phyloP scores from a whole-genome alignment of 2,797 vertebrate genomes.

The Paramormyrops hopkinsi region DNA sequence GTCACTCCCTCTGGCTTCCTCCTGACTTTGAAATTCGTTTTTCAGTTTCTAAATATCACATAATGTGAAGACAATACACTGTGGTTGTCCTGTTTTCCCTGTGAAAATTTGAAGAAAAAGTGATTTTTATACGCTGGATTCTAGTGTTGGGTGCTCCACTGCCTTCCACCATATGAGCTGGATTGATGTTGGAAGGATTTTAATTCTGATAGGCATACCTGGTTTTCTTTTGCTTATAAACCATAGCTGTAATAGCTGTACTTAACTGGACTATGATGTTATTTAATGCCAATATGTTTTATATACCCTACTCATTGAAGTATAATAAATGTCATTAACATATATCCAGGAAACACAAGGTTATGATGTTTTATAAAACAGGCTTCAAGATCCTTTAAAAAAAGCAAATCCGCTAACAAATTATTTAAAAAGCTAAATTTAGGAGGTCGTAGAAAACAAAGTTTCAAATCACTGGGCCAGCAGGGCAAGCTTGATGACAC shows the following conservation, averaged over 20 bases:
- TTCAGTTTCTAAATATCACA: background rate
- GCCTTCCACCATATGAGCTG: background rate
- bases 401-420: constrained; percentile 33
- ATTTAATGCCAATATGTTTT: background rate
- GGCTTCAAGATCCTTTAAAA: constrained; percentile 39
- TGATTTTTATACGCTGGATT: background rate
- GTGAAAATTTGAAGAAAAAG: background rate
- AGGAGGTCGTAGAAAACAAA: constrained; percentile 34
- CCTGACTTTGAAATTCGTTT: background rate
- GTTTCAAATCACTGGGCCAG: constrained; percentile 19
- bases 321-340: constrained; percentile 27
- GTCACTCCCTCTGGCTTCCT: background rate
- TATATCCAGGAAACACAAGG: constrained; percentile 21
- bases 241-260: background rate
- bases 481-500: constrained; percentile 43
- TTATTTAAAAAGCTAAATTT: constrained; percentile 40
- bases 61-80: background rate
- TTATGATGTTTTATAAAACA: constrained; percentile 34
- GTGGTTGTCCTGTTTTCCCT: background rate
- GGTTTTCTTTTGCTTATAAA: background rate
- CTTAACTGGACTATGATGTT: background rate
- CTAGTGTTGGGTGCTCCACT: background rate
- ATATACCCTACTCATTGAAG: background rate
- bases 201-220: background rate
- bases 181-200: background rate